Base-by-base conservation (phyloP, 2,797 vertebrate species). In the Anguilla marmorata region DNA sequence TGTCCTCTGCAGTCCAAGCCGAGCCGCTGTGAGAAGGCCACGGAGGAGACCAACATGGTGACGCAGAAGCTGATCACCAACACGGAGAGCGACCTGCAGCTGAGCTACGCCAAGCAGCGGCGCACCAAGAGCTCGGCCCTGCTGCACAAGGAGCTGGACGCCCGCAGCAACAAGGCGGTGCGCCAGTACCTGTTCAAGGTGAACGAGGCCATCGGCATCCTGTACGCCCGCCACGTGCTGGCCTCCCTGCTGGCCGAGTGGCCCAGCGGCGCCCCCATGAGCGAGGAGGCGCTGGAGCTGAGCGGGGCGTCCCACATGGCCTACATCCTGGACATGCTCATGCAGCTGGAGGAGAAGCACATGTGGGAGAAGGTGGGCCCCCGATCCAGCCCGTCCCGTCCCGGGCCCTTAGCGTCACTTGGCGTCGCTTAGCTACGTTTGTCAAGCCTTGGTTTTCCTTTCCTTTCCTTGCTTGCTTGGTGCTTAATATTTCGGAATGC, bases 301-400 rank as follows among this genome's bases (percentile, higher is more conserved):
- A 99, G 94, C 3, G 97, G 98, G 0, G 97, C 98, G 2, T 98
- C 99, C 0, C 98, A 99, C 87, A 98, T 99, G 97, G 98, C 98
- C 6, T 99, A 99, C 92, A 98, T 99, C 92, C 95, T 99, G 94
- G 98, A 99, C 93, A 99, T 99, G 98, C 94, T 99, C 24, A 98
- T 99, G 98, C 98, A 99, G 94, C 96, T 99, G 74, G 98, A 99
- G 92, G 99, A 99, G 90, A 97, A 97, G 90, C 96, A 96, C 0
- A 93, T 98, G 2, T 99, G 98, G 97, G 99, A 99, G 91, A 99
- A 97, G 98, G 99, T 99, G 93, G 92, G 92, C 69, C 76, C 3
- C 30, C 8, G 87, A 85, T 21, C 48, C 66, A 24, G 21, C 48
- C 50, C 6, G 50, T 7, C 5, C 50, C 1, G 11, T 3, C 54